Evolutionary conservation across 2,797 vertebrate species (phyloP), one percentile per base, ranked within the genome.

Genomic region (Hirundo rustica): DNA sequence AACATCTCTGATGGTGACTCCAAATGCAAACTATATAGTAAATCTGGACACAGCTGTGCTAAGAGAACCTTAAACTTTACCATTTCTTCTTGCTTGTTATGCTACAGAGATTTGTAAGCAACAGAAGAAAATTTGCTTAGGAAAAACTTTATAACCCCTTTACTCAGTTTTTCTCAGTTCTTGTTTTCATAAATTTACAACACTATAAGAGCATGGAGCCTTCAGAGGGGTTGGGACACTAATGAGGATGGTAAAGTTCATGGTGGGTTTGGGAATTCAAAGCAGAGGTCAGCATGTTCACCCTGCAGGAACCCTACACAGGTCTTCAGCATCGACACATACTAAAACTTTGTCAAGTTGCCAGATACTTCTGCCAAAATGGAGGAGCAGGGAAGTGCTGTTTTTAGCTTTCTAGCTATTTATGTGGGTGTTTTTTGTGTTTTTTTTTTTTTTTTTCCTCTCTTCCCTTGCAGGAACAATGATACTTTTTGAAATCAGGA

Each of bases 401-500:
- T 13, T 68, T 85, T 44, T 60, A 51, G 62, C 76, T 95, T 92
- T 78, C 25, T n/a, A 84, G 32, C 13, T 50, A 30, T 81, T 77
- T 40, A 29, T 23, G 4, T 15, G 2, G 0, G 36, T 36, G 36
- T 9, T 36, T 36, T 36, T 36, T 36, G 36, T 36, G 9, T 9
- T 36, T 0, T 10, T 42, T 71, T 42, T 10, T 11, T 1, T 0
- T 9, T 42, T 71, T 36, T 9, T 7, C 1, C 2, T 18, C 26
- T 30, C 36, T 19, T 54, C 29, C 44, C n/a, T 44, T 83, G 11
- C 21, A 85, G 23, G 44, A 88, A 81, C 26, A 77, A 85, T 32
- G 30, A n/a, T 20, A 25, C 16, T 48, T 88, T 91, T 83, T 78
- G 70, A 94, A 89, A 83, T 53, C 45, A 26, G 23, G 18, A 53